Evolutionary conservation across 2,888 invertebrate species (phyloP), one percentile per base, ranked within the genome.

Genomic region (Hylaea fasciaria): DNA sequence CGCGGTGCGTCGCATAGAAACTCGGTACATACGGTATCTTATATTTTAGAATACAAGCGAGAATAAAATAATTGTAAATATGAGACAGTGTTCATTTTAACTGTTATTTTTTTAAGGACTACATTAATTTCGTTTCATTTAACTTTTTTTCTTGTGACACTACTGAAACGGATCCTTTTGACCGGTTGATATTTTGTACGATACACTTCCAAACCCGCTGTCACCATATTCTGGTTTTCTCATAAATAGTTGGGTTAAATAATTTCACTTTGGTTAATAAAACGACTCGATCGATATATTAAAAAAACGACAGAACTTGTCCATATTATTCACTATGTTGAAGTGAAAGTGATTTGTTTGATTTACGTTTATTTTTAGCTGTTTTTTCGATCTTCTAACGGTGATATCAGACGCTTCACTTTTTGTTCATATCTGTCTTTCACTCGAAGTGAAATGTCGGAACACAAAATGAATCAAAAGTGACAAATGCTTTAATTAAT

Each of bases 71-170:
- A 83, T 81, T 90, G 91, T 91, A 91, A 87, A 91, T 91, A 91
- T 81, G 82, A 84, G 77, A 86, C 81, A 78, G 83, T 88, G 87
- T 89, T 88, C 87, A 86, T 86, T 89, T 82, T 85, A 86, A 89
- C 82, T 86, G 82, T 89, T 89, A 85, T 86, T 89, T 88, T 87
- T 90, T 85, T 85, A 86, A 84, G 85, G 80, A 85, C 86, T 86
- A 83, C 81, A 80, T 79, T 78, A 70, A 70, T 76, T 76, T 70
- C 62, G 70, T 77, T 76, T 74, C 64, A 71, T 76, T 62, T 66
- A 72, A 72, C 72, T 71, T 69, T 71, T n/a, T 68, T 77, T 76
- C 70, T 81, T 80, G 82, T 80, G 84, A 72, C 81, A 77, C 77
- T 71, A 9, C 16, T 32, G 37, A 28, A 22, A 49, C 29, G 40